Evolutionary conservation across 2,797 vertebrate genomes (phyloP).

Genomic region (Eleutherodactylus coqui): DNA sequence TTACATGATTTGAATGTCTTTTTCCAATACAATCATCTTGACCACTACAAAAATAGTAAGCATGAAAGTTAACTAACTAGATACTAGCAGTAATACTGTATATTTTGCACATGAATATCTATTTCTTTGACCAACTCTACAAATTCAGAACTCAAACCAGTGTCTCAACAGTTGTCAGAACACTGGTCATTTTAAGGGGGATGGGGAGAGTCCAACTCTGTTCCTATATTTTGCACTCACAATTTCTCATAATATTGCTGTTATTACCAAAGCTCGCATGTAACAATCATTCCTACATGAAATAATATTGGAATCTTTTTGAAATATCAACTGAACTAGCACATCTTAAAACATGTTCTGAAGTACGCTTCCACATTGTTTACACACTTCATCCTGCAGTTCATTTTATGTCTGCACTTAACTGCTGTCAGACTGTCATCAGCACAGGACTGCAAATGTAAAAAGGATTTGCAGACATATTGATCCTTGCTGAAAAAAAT

Average conservation of each 20-base stretch:
- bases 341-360: conserved; percentile 1
- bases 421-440: conserved; percentile 48
- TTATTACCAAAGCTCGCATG: background rate
- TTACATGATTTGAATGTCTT: too few species aligned
- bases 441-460: conserved; percentile 64
- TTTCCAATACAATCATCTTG: too few species aligned
- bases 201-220: background rate
- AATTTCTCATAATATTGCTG: background rate
- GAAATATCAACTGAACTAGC: background rate
- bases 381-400: conserved; percentile 56
- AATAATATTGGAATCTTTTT: background rate
- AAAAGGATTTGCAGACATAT: conserved; percentile 61
- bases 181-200: background rate
- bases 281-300: background rate
- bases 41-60: too few species aligned
- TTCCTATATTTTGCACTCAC: background rate
- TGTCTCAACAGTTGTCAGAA: background rate
- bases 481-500: conserved; percentile 62
- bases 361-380: conserved; percentile 12
- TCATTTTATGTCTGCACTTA: conserved; percentile 63
- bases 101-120: too few species aligned
- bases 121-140: too few species aligned
- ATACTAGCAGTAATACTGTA: too few species aligned
- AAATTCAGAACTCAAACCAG: too few species aligned
- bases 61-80: too few species aligned